Conservation (phyloP, 1,140 invertebrate species). For the Dreissena polymorpha region DNA sequence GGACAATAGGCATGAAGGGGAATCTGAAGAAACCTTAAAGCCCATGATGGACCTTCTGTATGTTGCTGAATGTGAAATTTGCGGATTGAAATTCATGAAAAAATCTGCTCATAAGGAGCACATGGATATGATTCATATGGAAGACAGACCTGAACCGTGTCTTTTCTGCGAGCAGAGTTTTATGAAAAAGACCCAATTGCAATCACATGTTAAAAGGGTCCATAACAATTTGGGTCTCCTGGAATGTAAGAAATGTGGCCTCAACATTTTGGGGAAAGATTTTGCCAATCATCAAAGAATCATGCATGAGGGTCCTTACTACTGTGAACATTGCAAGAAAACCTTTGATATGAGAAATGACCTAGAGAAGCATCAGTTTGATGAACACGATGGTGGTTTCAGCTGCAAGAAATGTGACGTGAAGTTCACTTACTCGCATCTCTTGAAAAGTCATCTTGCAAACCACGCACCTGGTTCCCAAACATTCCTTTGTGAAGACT, state of each 20-base stretch:
- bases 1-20: neutral
- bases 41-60: neutral
- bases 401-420: slow-evolving; percentile 22
- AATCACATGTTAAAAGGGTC: neutral
- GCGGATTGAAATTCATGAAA: neutral
- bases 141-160: neutral
- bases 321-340: slow-evolving; percentile 18
- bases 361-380: slow-evolving; percentile 28
- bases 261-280: neutral
- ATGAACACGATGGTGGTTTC: slow-evolving; percentile 23
- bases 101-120: neutral
- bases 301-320: neutral
- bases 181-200: neutral
- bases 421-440: slow-evolving; percentile 26
- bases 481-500: slow-evolving; percentile 25
- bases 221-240: neutral
- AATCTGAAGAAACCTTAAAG: neutral
- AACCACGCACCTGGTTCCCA: slow-evolving; percentile 14
- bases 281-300: neutral
- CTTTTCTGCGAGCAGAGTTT: neutral
- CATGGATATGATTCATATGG: neutral
- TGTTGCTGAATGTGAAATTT: neutral
- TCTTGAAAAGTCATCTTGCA: slow-evolving; percentile 18
- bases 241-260: neutral
- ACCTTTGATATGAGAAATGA: neutral